Evolutionary conservation across 2,888 invertebrate species (phyloP).

Genomic region (Anarsia innoxiella): DNA sequence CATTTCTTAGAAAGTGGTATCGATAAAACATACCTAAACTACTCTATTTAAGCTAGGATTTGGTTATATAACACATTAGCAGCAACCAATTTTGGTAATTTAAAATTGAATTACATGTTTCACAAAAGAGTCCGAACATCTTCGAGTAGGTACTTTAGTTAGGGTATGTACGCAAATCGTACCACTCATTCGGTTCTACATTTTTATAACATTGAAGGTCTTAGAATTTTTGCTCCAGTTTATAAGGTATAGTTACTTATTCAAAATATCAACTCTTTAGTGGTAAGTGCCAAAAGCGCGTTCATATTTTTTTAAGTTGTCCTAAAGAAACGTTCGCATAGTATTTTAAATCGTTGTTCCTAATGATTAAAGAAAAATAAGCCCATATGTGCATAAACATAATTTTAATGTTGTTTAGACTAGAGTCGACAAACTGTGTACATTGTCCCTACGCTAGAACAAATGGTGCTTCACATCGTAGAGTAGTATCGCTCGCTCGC

Average conservation of each 20-base stretch:
- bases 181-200: no score
- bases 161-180: no score
- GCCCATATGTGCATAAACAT: constrained; percentile 52
- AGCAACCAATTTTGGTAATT: constrained; percentile 1
- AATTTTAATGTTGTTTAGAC: constrained; percentile 63
- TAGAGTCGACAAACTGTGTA: constrained; percentile 68
- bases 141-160: neutral
- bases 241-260: constrained; percentile 11
- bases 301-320: constrained; percentile 57
- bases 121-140: constrained; percentile 11
- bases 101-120: constrained; percentile 3
- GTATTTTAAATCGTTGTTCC: constrained; percentile 73
- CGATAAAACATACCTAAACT: neutral
- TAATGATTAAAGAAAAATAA: constrained; percentile 63
- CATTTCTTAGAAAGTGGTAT: constrained; percentile 10
- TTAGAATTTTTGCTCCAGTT: neutral
- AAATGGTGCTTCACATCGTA: constrained; percentile 74
- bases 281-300: constrained; percentile 68
- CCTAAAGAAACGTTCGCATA: constrained; percentile 57
- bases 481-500: constrained; percentile 40
- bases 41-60: constrained; percentile 8
- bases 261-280: constrained; percentile 39
- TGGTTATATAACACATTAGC: constrained; percentile 6
- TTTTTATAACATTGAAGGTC: neutral
- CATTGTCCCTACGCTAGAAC: constrained; percentile 75